Evolutionary conservation across 2,797 vertebrate species (phyloP).

Genomic region (Enteromius mattozi): DNA sequence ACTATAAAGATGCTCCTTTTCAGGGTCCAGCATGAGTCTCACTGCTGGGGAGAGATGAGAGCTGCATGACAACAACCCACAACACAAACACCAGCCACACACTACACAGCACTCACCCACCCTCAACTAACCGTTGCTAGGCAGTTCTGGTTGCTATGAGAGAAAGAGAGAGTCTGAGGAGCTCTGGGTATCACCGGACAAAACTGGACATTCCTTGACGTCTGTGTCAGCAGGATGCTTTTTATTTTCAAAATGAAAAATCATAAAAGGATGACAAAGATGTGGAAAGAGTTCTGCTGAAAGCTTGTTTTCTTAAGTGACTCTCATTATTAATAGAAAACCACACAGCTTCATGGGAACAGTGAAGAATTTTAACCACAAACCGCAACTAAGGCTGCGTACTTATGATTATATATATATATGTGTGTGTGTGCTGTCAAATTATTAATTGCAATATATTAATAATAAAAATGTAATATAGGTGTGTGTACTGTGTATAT

Average conservation of each 20-base stretch:
- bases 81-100: slow-evolving; percentile 58
- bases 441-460: no score
- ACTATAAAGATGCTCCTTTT: slow-evolving; percentile 40
- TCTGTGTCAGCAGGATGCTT: slow-evolving; percentile 37
- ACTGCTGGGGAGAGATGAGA: slow-evolving; percentile 63
- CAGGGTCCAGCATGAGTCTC: slow-evolving; percentile 41
- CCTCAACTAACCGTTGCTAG: slow-evolving; percentile 80
- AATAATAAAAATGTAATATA: no score
- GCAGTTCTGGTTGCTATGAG: slow-evolving; percentile 78
- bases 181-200: slow-evolving; percentile 60
- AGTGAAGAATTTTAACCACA: neutral
- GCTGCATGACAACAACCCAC: slow-evolving; percentile 74
- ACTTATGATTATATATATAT: neutral
- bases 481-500: no score
- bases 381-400: neutral
- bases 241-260: slow-evolving; percentile 9
- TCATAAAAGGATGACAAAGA: neutral
- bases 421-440: no score
- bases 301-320: neutral
- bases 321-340: neutral
- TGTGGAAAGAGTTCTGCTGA: neutral
- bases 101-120: slow-evolving; percentile 45
- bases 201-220: slow-evolving; percentile 69
- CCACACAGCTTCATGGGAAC: neutral
- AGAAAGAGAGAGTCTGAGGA: neutral